These are phyloP conservation scores for Aleadryas rufinucha DNA, from an alignment of 2,113 vertebrate genomes.

Conservation along the genomic window DNA sequence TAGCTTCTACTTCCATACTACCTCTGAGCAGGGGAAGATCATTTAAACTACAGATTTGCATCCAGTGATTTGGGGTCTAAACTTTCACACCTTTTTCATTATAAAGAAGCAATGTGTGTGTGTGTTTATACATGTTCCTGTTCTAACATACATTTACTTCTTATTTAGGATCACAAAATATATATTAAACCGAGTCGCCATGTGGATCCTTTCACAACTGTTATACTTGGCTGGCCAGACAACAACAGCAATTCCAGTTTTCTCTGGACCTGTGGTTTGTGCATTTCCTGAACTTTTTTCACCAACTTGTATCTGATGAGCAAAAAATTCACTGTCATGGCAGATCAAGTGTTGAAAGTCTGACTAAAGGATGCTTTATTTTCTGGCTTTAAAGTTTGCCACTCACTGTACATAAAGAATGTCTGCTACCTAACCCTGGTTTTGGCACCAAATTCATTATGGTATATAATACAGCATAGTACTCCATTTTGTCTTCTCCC, in stretches of 20 bases:
- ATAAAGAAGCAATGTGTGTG: not conserved
- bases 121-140: not conserved
- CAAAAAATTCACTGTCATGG: not conserved
- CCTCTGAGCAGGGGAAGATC: not conserved
- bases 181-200: constrained; percentile 48
- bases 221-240: constrained; percentile 64
- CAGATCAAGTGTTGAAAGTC: not conserved
- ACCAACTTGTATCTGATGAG: not conserved
- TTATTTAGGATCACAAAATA: constrained; percentile 48
- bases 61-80: not conserved
- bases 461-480: not conserved
- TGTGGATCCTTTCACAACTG: constrained; percentile 60
- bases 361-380: not conserved
- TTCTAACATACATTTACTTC: not conserved
- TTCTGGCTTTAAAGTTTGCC: not conserved
- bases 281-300: not conserved
- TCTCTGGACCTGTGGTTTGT: constrained; percentile 75
- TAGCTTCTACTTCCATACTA: not conserved
- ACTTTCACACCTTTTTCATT: not conserved
- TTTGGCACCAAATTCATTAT: not conserved
- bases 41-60: not conserved
- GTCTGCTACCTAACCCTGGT: not conserved
- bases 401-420: not conserved
- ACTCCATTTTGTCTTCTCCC: not conserved
- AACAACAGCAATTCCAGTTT: constrained; percentile 15